phyloP scores from a whole-genome alignment of 2,797 vertebrate species.

The Hypotaenidia philippensis region DNA sequence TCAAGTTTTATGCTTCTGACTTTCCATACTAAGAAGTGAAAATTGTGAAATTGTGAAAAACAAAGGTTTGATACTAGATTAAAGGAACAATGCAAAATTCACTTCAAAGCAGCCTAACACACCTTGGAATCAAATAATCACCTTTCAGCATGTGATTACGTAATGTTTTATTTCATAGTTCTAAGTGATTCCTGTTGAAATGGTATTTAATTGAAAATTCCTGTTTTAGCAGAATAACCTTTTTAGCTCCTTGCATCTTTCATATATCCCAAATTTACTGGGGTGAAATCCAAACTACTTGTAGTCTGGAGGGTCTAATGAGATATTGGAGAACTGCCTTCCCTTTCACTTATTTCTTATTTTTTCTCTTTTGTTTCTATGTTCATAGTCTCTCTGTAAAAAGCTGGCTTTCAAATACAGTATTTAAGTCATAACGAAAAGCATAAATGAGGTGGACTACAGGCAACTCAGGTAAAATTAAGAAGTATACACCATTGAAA shows the following conservation, averaged over 20 bases:
- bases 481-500: neutral
- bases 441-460: neutral
- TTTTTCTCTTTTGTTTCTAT: neutral
- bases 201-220: neutral
- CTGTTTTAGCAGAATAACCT: neutral
- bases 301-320: neutral
- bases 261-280: neutral
- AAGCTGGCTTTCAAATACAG: neutral
- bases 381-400: neutral
- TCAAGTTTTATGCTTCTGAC: neutral
- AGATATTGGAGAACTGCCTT: neutral
- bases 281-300: neutral
- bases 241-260: neutral
- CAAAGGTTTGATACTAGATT: neutral
- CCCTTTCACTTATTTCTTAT: neutral
- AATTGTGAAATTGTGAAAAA: neutral
- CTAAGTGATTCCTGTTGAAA: neutral
- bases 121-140: neutral
- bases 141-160: neutral
- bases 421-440: neutral
- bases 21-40: neutral
- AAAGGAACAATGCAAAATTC: neutral
- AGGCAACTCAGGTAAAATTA: neutral
- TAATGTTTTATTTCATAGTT: neutral
- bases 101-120: neutral